Conservation (phyloP, 2,113 vertebrate genomes). For the Misgurnus mizolepis region DNA sequence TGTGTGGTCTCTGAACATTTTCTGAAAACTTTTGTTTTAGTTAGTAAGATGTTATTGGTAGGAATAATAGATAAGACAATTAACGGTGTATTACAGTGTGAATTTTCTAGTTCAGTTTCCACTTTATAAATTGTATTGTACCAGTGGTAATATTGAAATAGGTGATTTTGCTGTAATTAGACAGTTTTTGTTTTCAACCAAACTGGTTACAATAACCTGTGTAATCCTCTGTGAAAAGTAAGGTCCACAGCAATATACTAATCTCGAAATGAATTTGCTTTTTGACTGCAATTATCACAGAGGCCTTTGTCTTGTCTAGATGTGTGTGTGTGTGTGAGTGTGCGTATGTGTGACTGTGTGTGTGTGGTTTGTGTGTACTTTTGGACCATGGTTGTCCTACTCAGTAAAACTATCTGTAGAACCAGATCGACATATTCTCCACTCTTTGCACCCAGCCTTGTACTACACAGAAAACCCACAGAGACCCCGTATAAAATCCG, state of each 20-base stretch:
- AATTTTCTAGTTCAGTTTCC: not conserved
- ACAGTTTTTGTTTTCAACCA: not conserved
- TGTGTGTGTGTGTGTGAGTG: constrained; percentile 27
- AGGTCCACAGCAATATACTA: not conserved
- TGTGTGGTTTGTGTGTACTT: constrained; percentile 40
- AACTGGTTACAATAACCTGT: not conserved
- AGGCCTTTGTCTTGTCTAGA: constrained; percentile 32
- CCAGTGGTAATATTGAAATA: not conserved
- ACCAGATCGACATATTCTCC: constrained; percentile 71
- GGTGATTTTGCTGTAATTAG: not conserved
- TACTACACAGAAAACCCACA: constrained; percentile 40
- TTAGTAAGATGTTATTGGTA: constrained; percentile 25
- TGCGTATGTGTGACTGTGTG: constrained; percentile 18
- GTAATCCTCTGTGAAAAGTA: not conserved
- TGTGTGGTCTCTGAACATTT: constrained; percentile 52
- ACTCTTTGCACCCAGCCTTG: constrained; percentile 55
- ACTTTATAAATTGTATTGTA: not conserved
- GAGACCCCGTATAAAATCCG: constrained; percentile 32
- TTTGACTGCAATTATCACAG: not conserved
- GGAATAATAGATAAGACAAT: constrained; percentile 19
- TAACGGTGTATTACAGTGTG: not conserved
- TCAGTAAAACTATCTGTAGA: constrained; percentile 70
- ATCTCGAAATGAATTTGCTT: constrained; percentile 3
- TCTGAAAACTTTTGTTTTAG: constrained; percentile 33
- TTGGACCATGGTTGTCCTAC: constrained; percentile 59